phyloP scores from a whole-genome alignment of 1,140 invertebrate species.

The Cotesia typhae region DNA sequence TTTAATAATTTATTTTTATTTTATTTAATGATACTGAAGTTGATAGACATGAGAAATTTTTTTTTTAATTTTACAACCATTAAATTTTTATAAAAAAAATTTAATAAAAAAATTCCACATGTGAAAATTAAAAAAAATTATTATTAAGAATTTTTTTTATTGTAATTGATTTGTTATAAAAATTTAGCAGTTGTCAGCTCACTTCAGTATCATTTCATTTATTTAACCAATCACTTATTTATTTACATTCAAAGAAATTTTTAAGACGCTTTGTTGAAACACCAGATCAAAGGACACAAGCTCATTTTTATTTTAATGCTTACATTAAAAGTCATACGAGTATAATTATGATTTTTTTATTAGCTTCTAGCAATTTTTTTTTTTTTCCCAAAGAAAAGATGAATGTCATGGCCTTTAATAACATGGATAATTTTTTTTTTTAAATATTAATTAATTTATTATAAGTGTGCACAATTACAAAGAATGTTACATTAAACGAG shows the following conservation, averaged over 20 bases:
- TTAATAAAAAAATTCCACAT: no score
- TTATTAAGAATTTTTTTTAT: no score
- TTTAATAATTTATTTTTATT: conserved; percentile 5
- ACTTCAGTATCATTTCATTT: not conserved
- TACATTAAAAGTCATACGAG: not conserved
- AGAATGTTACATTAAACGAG: not conserved
- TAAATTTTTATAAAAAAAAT: no score
- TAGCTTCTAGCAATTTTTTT: not conserved
- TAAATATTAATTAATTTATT: no score
- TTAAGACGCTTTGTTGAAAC: no score
- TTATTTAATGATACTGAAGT: not conserved
- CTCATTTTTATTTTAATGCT: conserved; percentile 5
- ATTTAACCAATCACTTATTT: not conserved
- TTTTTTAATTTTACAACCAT: no score
- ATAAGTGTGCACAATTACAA: no score
- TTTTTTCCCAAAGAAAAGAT: not conserved
- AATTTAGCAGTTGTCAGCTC: no score
- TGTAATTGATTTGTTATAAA: no score
- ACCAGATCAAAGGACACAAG: no score
- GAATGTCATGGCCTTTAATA: not conserved
- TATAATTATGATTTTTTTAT: not conserved
- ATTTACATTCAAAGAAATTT: not conserved
- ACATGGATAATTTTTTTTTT: not conserved
- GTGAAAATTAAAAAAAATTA: no score
- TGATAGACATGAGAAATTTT: no score